These are phyloP conservation scores for Prunella fulvescens DNA, from an alignment of 2,113 vertebrate genomes.

Conservation along the genomic window DNA sequence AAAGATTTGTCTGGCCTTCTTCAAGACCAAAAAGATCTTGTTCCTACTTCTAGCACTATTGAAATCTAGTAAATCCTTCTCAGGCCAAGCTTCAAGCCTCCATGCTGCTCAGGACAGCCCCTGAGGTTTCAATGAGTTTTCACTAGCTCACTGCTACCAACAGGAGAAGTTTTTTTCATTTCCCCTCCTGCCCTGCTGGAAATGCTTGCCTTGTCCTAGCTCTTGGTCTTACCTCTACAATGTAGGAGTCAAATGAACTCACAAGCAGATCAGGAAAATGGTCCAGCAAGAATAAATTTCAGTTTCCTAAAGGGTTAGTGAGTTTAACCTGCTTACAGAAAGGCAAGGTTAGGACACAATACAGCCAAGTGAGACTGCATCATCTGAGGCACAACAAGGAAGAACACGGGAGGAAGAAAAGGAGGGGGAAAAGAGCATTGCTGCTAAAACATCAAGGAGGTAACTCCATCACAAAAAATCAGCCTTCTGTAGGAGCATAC, in stretches of 20 bases:
- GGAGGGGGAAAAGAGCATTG: not conserved
- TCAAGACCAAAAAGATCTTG: not conserved
- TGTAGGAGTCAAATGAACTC: not conserved
- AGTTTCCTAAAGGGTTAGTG: not conserved
- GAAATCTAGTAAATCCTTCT: not conserved
- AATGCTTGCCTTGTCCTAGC: not conserved
- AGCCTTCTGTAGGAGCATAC: not conserved
- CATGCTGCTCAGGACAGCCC: not conserved
- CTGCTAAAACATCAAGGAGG: not conserved
- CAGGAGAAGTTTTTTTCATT: not conserved
- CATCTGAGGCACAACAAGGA: not conserved
- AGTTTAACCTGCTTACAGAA: not conserved
- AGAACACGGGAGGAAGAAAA: not conserved
- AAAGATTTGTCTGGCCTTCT: not conserved
- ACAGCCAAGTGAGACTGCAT: rapidly evolving
- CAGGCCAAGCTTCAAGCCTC: not conserved
- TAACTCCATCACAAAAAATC: not conserved
- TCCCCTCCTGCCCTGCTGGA: not conserved
- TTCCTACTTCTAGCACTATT: not conserved
- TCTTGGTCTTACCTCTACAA: not conserved
- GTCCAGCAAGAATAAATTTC: not conserved
- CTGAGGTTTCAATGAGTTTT: not conserved
- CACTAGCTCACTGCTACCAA: not conserved
- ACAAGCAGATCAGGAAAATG: not conserved
- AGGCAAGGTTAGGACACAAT: not conserved